Conservation (phyloP, 2,888 invertebrate genomes). For the Mantis religiosa region DNA sequence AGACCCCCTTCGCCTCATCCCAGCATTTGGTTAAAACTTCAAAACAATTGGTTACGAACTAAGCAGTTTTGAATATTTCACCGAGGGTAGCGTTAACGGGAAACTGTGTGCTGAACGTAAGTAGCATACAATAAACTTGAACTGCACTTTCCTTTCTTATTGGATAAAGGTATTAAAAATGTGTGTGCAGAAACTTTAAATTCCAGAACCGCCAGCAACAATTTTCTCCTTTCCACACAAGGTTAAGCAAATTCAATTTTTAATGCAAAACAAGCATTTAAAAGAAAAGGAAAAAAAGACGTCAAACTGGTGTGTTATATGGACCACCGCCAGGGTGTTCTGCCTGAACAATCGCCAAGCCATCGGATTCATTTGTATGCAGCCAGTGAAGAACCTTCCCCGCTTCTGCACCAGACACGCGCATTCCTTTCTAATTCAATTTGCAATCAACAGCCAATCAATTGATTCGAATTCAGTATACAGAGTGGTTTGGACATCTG, state of each 20-base stretch:
- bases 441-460: conserved; percentile 57
- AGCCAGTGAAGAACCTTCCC: conserved; percentile 19
- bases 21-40: no score
- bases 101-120: no score
- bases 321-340: background rate
- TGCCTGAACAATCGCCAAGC: conserved; percentile 17
- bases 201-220: background rate
- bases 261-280: background rate
- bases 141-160: no score
- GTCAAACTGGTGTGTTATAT: background rate
- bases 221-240: background rate
- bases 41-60: no score
- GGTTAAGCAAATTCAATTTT: background rate
- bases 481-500: conserved; percentile 7
- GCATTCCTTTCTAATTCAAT: conserved; percentile 54
- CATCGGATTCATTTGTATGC: conserved; percentile 40
- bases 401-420: conserved; percentile 41
- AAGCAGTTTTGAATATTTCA: no score
- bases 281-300: background rate
- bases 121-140: no score
- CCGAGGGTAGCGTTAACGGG: no score
- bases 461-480: conserved; percentile 53
- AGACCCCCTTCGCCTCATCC: no score
- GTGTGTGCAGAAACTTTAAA: background rate
- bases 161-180: background rate